phyloP scores from a whole-genome alignment of 2,888 invertebrate species.

The Ichneumoninae sp. region DNA sequence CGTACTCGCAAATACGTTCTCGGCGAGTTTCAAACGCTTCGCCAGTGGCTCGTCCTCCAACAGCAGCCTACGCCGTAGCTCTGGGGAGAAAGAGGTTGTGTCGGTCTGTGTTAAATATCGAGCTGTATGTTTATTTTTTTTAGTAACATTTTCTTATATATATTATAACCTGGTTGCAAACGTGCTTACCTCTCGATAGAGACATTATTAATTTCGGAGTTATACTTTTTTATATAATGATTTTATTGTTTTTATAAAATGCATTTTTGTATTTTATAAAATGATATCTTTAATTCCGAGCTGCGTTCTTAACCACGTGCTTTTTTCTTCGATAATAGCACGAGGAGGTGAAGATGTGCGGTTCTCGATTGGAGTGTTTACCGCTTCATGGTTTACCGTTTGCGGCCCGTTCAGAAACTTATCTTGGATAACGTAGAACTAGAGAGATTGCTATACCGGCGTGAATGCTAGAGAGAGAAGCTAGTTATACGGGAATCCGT shows the following conservation, averaged over 20 bases:
- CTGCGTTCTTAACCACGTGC: constrained; percentile 33
- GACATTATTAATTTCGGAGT: constrained; percentile 37
- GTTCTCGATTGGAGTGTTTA: background rate
- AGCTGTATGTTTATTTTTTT: background rate
- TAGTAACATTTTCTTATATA: background rate
- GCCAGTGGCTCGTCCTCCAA: constrained; percentile 82
- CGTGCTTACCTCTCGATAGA: constrained; percentile 55
- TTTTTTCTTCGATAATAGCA: background rate
- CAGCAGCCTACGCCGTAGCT: constrained; percentile 53
- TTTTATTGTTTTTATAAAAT: no score
- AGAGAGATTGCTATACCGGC: no score
- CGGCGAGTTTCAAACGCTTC: constrained; percentile 86
- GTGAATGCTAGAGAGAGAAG: no score
- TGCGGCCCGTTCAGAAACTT: background rate
- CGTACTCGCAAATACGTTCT: constrained; percentile 85
- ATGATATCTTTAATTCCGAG: constrained; percentile 7
- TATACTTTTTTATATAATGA: no score
- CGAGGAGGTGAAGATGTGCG: background rate
- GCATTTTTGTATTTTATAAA: background rate
- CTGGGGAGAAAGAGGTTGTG: constrained; percentile 39
- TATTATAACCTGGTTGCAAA: background rate
- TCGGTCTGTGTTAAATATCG: background rate
- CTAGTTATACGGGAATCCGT: no score
- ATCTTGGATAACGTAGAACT: no score
- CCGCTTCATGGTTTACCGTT: background rate